A percentile compares a stretch with the other conserved stretches of the same genome.
These are phyloP conservation scores for Hirtodrosophila cameraria DNA, from an alignment of 2,888 invertebrate species.

Conservation along the genomic window DNA sequence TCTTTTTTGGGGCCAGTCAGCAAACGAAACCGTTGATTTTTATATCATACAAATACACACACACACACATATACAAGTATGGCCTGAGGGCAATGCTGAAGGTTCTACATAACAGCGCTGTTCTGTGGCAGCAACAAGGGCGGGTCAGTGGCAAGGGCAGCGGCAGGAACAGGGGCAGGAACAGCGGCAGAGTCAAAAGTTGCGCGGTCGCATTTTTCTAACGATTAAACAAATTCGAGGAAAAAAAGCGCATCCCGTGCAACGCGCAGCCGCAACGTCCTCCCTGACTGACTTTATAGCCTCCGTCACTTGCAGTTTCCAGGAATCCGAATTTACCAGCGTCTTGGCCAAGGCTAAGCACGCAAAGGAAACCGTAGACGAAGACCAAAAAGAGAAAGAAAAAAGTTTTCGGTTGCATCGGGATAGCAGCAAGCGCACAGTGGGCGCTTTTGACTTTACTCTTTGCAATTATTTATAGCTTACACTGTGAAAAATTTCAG, in stretches of 20 bases:
- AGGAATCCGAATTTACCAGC: slow-evolving; percentile 63
- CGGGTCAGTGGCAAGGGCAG: background rate
- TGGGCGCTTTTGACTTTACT: background rate
- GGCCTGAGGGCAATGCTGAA: slow-evolving; percentile 16
- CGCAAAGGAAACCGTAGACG: slow-evolving; percentile 42
- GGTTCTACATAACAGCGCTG: slow-evolving; percentile 37
- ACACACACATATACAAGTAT: slow-evolving; percentile 12
- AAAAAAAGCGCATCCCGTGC: slow-evolving; percentile 80
- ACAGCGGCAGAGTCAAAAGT: slow-evolving; percentile 30
- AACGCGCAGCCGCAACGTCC: slow-evolving; percentile 66
- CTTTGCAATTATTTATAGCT: no score
- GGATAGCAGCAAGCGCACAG: slow-evolving; percentile 5
- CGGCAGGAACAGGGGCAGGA: background rate
- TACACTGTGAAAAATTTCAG: no score
- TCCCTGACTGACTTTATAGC: slow-evolving; percentile 33
- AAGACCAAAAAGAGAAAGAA: slow-evolving; percentile 1
- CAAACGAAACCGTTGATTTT: slow-evolving; percentile 73
- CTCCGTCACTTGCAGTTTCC: slow-evolving; percentile 82
- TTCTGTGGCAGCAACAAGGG: no score
- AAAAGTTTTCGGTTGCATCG: slow-evolving; percentile 59
- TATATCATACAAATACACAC: slow-evolving; percentile 10
- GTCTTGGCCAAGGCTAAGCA: slow-evolving; percentile 31
- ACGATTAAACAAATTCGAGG: slow-evolving; percentile 84
- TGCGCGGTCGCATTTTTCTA: slow-evolving; percentile 79
- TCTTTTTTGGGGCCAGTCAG: slow-evolving; percentile 51